Evolutionary conservation across 2,797 vertebrate genomes (phyloP), one percentile per base, ranked within the genome.

Genomic region (Salarias fasciatus): DNA sequence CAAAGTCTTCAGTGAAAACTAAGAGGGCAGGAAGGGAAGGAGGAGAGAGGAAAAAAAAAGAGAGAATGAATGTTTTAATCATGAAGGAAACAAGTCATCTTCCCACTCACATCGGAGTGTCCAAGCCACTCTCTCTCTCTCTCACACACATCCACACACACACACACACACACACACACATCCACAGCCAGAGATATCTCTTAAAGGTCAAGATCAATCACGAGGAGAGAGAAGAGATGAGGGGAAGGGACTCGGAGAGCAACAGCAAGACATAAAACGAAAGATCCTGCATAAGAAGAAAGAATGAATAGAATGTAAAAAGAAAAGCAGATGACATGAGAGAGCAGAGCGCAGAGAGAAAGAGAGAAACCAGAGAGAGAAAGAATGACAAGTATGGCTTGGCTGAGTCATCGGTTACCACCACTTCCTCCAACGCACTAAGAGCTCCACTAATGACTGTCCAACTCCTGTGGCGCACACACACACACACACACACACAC

Each of bases 341-440:
- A 48, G 67, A 76, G 73, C 31, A 63, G 61, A 55, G 40, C 1
- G 5, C 44, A 55, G 33, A 35, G 71, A 58, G 75, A 81, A 54
- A 74, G 69, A 71, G 47, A 76, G 68, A 84, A 64, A 55, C 66
- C 75, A 68, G 71, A 61, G 75, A 81, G 54, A 74, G 69, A 71
- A 45, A 74, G 68, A 84, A 67, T 55, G 66, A 76, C 77, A 75
- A 45, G 70, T 73, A 35, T 74, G 72, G 66, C 59, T 73, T 63
- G 81, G 89, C 90, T 92, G 92, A 94, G 90, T 95, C 93, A 94
- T 87, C 74, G 11, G 62, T 78, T 78, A 80, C 87, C 72, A 84
- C 94, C 69, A 93, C 92, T 96, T 97, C 95, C 95, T 94, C 88
- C 92, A 88, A 41, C 85, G 55, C 45, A 68, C 44, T 44, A 18